A percentile compares a stretch with the other conserved stretches of the same genome.
Evolutionary conservation across 2,113 vertebrate genomes (phyloP).

Genomic region (Lethenteron camtschaticum): DNA sequence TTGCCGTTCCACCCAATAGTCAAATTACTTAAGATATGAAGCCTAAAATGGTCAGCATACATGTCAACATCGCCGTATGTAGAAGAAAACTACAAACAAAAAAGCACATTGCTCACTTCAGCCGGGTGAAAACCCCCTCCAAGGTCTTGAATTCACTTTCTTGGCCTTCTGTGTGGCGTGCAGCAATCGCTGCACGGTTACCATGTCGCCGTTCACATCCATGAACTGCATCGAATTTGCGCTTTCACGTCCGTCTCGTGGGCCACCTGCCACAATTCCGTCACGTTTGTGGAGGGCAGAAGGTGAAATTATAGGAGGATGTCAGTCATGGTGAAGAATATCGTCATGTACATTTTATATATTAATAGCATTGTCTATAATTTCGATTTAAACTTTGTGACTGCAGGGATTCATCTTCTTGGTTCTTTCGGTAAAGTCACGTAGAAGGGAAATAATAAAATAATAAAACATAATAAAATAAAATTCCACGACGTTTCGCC

Average conservation of each 20-base stretch:
- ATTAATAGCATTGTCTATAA: background rate
- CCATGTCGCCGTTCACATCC: slow-evolving; percentile 47
- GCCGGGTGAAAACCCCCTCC: slow-evolving; percentile 65
- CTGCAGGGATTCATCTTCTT: too few species aligned
- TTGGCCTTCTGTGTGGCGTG: slow-evolving; percentile 71
- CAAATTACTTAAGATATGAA: too few species aligned
- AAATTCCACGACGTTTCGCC: background rate
- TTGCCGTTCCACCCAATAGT: too few species aligned
- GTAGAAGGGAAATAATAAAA: too few species aligned
- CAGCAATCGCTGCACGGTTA: slow-evolving; percentile 74
- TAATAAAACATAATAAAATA: too few species aligned
- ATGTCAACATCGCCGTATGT: too few species aligned
- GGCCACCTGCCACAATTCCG: slow-evolving; percentile 32
- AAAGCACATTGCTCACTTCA: slow-evolving; percentile 30
- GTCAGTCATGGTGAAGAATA: background rate
- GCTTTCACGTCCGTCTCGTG: slow-evolving; percentile 83
- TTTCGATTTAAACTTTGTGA: background rate
- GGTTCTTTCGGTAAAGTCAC: too few species aligned
- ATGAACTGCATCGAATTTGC: slow-evolving; percentile 61
- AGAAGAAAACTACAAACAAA: too few species aligned
- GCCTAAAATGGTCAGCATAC: too few species aligned
- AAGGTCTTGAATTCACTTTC: slow-evolving; percentile 70
- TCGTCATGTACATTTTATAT: background rate
- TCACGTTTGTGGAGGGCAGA: background rate
- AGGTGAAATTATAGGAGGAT: background rate